A percentile compares a stretch with the other conserved stretches of the same genome.
Conservation (phyloP, 2,113 vertebrate genomes). For the Choloepus hoffmanni region DNA sequence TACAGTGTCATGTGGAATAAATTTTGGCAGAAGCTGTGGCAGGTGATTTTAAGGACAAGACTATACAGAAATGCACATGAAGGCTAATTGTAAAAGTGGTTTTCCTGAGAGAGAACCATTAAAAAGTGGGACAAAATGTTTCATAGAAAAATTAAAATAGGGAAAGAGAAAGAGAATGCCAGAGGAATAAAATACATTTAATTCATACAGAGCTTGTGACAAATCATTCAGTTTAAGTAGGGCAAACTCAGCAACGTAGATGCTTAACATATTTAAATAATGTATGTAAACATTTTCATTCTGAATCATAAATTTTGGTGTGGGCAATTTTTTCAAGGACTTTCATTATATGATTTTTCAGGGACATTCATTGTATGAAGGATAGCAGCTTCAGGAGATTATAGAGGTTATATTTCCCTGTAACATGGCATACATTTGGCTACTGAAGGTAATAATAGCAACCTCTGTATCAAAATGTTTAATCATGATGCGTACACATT, state of each 20-base stretch:
- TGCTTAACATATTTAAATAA: not conserved
- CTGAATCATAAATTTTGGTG: not conserved
- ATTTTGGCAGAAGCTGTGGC: not conserved
- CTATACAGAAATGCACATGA: not conserved
- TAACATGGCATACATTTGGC: not conserved
- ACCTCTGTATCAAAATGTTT: not conserved
- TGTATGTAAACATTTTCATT: not conserved
- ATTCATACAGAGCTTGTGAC: not conserved
- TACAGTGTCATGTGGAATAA: not conserved
- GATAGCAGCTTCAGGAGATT: not conserved
- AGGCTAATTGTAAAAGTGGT: not conserved
- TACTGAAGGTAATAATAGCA: not conserved
- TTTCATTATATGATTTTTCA: not conserved
- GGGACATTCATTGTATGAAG: not conserved
- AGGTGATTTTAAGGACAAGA: not conserved
- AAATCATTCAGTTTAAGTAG: not conserved
- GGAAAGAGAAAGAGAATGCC: not conserved
- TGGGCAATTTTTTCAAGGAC: not conserved
- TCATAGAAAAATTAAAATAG: not conserved
- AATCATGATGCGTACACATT: not conserved
- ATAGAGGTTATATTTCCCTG: not conserved
- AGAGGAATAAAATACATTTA: not conserved
- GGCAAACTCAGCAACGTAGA: not conserved
- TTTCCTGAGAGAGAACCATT: not conserved
- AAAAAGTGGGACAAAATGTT: not conserved